Conservation (phyloP, 2,888 invertebrate genomes). For the Mythimna pallens region DNA sequence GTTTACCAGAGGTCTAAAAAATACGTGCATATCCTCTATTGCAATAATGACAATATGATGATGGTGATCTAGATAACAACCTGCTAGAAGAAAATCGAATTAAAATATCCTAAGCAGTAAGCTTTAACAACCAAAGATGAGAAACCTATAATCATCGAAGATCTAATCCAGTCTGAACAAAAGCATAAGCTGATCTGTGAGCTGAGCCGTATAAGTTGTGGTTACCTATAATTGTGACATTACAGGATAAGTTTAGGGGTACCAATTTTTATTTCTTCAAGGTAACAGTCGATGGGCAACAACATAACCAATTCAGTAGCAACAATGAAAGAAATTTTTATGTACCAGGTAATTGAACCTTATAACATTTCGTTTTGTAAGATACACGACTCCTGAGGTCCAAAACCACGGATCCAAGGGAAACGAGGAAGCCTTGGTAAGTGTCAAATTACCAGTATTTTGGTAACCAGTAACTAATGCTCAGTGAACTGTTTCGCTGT, state of each 20-base stretch:
- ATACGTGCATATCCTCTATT: too few species aligned
- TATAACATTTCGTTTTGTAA: conserved; percentile 48
- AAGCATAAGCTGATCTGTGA: too few species aligned
- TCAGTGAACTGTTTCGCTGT: conserved; percentile 24
- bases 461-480: conserved; percentile 45
- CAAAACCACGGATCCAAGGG: conserved; percentile 59
- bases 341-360: conserved; percentile 38
- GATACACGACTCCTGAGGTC: conserved; percentile 47
- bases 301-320: neutral
- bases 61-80: too few species aligned
- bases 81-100: rapidly evolving
- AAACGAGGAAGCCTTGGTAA: conserved; percentile 58
- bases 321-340: conserved; percentile 11
- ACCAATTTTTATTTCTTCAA: too few species aligned
- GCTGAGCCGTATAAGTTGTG: too few species aligned
- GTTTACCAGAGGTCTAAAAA: too few species aligned
- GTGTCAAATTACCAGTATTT: conserved; percentile 56
- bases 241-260: too few species aligned
- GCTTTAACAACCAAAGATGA: neutral
- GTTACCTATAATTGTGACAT: too few species aligned
- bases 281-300: too few species aligned
- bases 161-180: too few species aligned
- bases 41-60: too few species aligned
- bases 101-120: neutral
- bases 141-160: neutral